Evolutionary conservation across 37 sponge, comb jelly and placozoan genomes (phyloP), one percentile per base, ranked within the genome.

Genomic region (Trichoplax adhaerens): DNA sequence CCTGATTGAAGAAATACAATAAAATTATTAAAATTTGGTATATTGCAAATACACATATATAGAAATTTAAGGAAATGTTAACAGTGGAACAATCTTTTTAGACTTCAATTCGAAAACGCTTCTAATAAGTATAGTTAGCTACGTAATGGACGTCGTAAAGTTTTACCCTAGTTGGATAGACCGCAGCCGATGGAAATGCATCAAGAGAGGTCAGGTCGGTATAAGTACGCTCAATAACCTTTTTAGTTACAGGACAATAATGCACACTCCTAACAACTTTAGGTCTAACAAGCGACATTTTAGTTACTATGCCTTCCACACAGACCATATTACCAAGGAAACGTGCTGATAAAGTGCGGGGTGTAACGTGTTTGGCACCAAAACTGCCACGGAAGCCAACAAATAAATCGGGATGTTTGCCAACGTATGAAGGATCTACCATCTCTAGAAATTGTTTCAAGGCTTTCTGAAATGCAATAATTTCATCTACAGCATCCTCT

Each of bases 181-280:
- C 87, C 54, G 83, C 75, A 49, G 78, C 65, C 49, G 84, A 76
- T 54, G 90, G 94, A 66, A 86, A 79, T 0, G 90, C 83, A 48
- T 97, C 87, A 59, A 97, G 78, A n/a, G 90, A 88, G 4, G 93
- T 88, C 64, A 92, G 84, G 74, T 96, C 99, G 53, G 89, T 63
- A 77, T 96, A 96, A 55, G 77, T 81, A 5, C 99, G 78, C 73
- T 96, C 93, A 5, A 91, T 81, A 0, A 84, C 83, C 83, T 96
- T 96, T 71, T 81, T 83, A 3, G 99, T 96, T 50, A 87, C 87
- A 4, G 99, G 99, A 74, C 99, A 96, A 65, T 84, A 96, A 73
- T 96, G 99, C 66, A 96, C 99, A 80, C 99, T 96, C 72, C 86
- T 88, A n/a, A 91, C 83, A 53, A 96, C 89, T 68, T 91, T 91